These are phyloP conservation scores for Balaeniceps rex DNA, from an alignment of 2,113 vertebrate genomes.

Conservation along the genomic window DNA sequence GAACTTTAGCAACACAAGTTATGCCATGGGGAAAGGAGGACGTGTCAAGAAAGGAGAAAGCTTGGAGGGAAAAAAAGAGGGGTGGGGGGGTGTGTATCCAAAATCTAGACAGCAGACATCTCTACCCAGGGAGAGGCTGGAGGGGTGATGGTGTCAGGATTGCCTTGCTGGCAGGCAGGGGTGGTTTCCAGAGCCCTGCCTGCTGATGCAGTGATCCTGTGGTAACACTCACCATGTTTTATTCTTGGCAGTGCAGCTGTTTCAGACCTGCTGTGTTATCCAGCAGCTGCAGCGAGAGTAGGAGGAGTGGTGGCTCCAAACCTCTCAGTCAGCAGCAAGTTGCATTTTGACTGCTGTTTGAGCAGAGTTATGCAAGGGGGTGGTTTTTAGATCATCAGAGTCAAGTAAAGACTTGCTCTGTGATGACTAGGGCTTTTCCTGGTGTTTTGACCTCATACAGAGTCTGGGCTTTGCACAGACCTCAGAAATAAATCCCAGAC, in stretches of 20 bases:
- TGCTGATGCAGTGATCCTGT: neutral
- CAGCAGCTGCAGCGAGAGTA: neutral
- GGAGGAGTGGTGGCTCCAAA: neutral
- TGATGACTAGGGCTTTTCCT: neutral
- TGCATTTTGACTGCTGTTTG: neutral
- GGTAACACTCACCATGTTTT: neutral
- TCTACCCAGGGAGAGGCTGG: neutral
- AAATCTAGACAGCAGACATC: neutral
- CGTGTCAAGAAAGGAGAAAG: neutral
- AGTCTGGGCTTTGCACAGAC: neutral
- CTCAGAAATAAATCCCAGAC: neutral
- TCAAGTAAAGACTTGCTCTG: neutral
- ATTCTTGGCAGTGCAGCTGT: neutral
- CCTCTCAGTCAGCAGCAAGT: fast-evolving
- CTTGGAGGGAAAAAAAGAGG: neutral
- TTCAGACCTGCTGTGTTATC: neutral
- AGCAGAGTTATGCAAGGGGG: neutral
- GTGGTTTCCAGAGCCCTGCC: neutral
- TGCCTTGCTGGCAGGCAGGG: neutral
- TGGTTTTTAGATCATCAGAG: neutral
- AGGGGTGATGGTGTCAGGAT: neutral
- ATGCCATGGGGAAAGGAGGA: neutral
- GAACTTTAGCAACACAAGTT: neutral
- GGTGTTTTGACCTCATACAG: neutral
- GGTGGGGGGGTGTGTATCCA: neutral